A percentile compares a stretch with the other conserved stretches of the same genome.
phyloP scores from a whole-genome alignment of 2,113 vertebrate species.

The Caretta caretta region DNA sequence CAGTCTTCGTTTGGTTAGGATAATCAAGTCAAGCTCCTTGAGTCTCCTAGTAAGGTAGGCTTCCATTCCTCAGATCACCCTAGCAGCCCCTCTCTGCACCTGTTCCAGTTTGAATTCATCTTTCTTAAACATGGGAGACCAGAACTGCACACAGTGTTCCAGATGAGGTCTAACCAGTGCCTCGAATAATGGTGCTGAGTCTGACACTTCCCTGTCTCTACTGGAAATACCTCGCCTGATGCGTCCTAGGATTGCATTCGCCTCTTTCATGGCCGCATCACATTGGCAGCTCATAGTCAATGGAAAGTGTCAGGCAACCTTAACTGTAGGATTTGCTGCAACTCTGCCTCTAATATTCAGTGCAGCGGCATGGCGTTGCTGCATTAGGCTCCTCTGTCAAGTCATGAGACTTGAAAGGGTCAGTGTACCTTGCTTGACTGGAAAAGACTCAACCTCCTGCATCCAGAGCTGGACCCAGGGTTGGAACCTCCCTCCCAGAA shows the following conservation, averaged over 20 bases:
- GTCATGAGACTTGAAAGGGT: neutral
- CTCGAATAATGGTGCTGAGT: neutral
- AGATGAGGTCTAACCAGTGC: neutral
- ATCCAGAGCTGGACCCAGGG: neutral
- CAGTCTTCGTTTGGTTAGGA: neutral
- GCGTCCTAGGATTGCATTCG: neutral
- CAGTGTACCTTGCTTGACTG: neutral
- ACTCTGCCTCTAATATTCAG: neutral
- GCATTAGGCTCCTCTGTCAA: neutral
- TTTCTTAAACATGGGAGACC: neutral
- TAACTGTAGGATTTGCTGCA: neutral
- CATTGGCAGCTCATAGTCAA: neutral
- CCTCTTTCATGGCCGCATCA: neutral
- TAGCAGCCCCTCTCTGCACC: neutral
- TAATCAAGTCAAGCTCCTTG: neutral
- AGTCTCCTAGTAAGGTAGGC: neutral
- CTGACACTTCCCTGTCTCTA: neutral
- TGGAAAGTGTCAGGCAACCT: neutral
- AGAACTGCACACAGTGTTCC: neutral
- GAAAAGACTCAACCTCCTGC: neutral
- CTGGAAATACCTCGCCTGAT: neutral
- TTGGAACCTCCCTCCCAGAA: fast-evolving
- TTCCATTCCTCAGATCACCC: neutral
- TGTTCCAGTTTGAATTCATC: neutral
- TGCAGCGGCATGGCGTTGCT: neutral